These are phyloP conservation scores for Atta colombica DNA, from an alignment of 1,140 invertebrate genomes.

Conservation along the genomic window DNA sequence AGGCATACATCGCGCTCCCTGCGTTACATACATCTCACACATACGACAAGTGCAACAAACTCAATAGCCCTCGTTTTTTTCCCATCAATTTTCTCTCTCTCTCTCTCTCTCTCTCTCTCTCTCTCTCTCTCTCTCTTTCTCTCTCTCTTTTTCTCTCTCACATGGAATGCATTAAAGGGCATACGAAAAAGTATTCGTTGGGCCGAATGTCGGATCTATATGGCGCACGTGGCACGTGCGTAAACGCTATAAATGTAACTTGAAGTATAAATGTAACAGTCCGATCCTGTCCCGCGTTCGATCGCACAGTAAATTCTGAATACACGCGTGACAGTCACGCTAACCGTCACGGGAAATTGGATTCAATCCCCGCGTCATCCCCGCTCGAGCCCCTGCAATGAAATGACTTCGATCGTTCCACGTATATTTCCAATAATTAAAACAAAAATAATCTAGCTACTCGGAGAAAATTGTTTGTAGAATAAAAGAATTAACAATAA, in stretches of 20 bases:
- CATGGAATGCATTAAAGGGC: conserved; percentile 9
- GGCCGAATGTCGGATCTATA: neutral
- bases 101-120: neutral
- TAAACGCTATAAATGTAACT: conserved; percentile 63
- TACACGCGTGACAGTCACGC: conserved; percentile 63
- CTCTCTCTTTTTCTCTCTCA: neutral
- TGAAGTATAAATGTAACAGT: conserved; percentile 28
- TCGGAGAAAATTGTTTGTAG: neutral
- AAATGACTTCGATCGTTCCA: neutral
- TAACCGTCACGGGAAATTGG: conserved; percentile 70
- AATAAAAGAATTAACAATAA: neutral
- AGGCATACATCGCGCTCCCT: neutral
- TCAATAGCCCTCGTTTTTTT: neutral
- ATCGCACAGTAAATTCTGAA: conserved; percentile 48
- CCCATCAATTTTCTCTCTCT: neutral
- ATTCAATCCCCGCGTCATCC: conserved; percentile 58
- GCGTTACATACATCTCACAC: neutral
- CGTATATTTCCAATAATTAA: neutral
- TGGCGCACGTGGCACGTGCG: conserved; percentile 27
- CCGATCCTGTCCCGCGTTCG: conserved; percentile 48
- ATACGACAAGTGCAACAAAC: conserved; percentile 25
- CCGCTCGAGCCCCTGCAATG: neutral
- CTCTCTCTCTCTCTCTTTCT: neutral
- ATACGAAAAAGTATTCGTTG: neutral
- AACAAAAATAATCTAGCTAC: neutral